Base-by-base conservation (phyloP, 2,888 invertebrate genomes). In the Carpatolechia fugitivella region DNA sequence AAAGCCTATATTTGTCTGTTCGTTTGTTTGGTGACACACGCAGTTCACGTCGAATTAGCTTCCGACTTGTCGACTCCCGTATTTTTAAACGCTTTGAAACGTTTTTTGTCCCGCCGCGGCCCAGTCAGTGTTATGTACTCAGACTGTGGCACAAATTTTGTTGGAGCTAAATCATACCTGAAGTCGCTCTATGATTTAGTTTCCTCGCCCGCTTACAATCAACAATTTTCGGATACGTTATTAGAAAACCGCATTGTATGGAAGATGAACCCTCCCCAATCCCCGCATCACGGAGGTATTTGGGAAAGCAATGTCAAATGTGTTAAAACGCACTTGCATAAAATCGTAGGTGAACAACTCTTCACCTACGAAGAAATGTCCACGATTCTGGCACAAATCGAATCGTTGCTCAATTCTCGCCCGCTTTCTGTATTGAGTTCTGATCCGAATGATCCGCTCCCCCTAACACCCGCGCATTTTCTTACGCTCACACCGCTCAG, bases 91-190 rank as follows among this genome's bases (percentile, higher is more conserved):
- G 61, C 61, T 0, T 58, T 63, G 8, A 63, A 60, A 24, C 54
- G 61, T 2, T 63, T 60, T 51, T 44, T 63, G 3, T 46, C 63
- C 14, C 57, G 60, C 13, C 57, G 63, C 6, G 60, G 63, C n/a
- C 59, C 62, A n/a, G 55, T 56, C 11, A 20, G 16, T 11, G 14
- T 38, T 14, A 30, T 59, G 24, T 56, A 60, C 35, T 55, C 52
- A 1, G 60, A 60, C 30, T 16, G 33, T 13, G 60, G 54, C 1
- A 60, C 56, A 0, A 60, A 60, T 35, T 60, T 54, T 48, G 31
- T 55, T 7, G 56, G 54, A 5, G 53, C 53, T 14, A 52, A 38
- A 14, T 20, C 38, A 10, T 16, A 54, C 10, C n/a, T 54, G 0
- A 5, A 16, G 4, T 14, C 24, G 8, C 20, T 46, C 6, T 29